Conservation (phyloP, 2,888 invertebrate genomes). For the Drosophila testacea region DNA sequence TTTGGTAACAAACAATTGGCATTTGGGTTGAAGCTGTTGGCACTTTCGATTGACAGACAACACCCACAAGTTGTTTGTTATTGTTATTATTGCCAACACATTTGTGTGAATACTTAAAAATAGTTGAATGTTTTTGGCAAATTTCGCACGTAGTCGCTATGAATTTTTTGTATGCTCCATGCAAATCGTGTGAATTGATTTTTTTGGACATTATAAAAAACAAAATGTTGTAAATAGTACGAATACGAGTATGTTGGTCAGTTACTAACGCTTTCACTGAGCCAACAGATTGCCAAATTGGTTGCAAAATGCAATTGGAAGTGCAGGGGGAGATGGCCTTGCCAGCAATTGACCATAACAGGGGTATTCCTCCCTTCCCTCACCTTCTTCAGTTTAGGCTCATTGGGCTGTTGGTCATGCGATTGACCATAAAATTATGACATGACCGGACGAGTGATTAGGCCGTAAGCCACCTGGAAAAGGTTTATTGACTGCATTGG, state of each 20-base stretch:
- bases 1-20: constrained; percentile 11
- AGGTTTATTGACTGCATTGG: constrained; percentile 66
- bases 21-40: constrained; percentile 17
- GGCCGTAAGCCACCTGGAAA: constrained; percentile 47
- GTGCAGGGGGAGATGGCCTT: constrained; percentile 41
- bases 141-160: constrained; percentile 58
- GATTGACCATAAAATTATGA: constrained; percentile 70
- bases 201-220: constrained; percentile 58
- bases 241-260: constrained; percentile 49
- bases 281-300: constrained; percentile 55
- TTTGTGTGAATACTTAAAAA: constrained; percentile 40
- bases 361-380: constrained; percentile 4
- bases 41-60: constrained; percentile 51
- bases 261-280: constrained; percentile 54
- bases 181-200: constrained; percentile 65
- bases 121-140: constrained; percentile 32
- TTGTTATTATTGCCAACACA: constrained; percentile 50
- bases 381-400: constrained; percentile 17
- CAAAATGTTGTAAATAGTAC: constrained; percentile 16
- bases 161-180: constrained; percentile 55
- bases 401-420: constrained; percentile 41
- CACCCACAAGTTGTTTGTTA: constrained; percentile 51
- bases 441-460: constrained; percentile 49
- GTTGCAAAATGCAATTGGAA: constrained; percentile 46
- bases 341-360: constrained; percentile 52